Evolutionary conservation across 2,113 vertebrate genomes (phyloP).

Genomic region (Rhabdornis inornatus): DNA sequence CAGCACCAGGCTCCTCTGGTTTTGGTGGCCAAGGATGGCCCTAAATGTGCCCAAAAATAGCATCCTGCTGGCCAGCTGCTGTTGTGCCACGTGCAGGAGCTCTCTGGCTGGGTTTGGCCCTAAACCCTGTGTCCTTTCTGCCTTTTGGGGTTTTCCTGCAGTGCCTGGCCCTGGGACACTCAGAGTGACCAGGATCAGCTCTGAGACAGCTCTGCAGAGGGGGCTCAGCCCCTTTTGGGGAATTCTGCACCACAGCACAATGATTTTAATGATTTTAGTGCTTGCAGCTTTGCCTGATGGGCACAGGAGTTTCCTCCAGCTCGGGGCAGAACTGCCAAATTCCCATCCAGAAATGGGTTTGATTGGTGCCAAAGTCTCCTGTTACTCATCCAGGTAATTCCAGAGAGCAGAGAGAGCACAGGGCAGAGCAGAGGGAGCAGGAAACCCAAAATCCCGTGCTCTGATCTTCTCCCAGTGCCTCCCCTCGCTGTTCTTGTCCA

Average conservation of each 20-base stretch:
- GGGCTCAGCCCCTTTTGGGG: not conserved
- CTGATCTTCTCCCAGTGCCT: not conserved
- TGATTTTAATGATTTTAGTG: not conserved
- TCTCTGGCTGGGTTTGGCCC: not conserved
- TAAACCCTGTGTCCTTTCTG: not conserved
- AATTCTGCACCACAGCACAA: not conserved
- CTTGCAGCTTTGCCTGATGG: not conserved
- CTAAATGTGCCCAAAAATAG: not conserved
- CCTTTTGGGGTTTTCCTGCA: not conserved
- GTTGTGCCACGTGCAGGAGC: fast-evolving
- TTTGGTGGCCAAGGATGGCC: not conserved
- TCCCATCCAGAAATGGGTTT: not conserved
- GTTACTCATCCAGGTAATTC: fast-evolving
- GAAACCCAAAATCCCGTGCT: not conserved
- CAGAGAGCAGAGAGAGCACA: not conserved
- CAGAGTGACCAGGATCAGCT: not conserved
- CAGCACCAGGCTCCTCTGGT: not conserved
- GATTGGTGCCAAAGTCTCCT: not conserved
- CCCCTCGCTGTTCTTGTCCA: not conserved
- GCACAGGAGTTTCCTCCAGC: not conserved
- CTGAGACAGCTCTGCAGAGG: not conserved
- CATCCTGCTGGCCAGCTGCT: not conserved
- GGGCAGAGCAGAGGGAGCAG: not conserved
- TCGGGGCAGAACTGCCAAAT: not conserved
- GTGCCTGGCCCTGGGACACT: not conserved